These are phyloP conservation scores for Cynopterus brachyotis DNA, from an alignment of 2,113 vertebrate genomes.

Conservation along the genomic window DNA sequence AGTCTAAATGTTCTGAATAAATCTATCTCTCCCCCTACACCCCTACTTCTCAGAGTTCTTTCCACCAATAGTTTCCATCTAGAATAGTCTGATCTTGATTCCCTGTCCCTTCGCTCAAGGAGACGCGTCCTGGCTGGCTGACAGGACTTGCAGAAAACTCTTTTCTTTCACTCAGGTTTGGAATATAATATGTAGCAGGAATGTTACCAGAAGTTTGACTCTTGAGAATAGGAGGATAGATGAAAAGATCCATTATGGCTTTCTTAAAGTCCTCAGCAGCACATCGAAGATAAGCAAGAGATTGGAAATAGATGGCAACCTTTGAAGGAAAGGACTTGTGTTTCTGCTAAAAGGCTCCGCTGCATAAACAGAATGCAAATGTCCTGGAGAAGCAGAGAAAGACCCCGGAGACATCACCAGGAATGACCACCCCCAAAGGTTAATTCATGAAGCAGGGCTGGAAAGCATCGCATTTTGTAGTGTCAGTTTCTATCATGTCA, in stretches of 20 bases:
- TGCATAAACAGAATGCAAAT: not conserved
- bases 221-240: not conserved
- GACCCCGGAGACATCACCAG: not conserved
- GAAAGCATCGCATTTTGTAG: not conserved
- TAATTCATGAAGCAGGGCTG: conserved; percentile 6
- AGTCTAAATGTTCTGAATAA: not conserved
- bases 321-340: not conserved
- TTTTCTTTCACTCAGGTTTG: not conserved
- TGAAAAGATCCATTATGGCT: not conserved
- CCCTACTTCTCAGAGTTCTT: not conserved
- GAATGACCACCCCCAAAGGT: not conserved
- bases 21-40: not conserved
- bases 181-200: not conserved
- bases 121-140: not conserved
- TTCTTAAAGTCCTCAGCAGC: not conserved
- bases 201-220: not conserved
- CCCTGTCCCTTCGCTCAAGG: not conserved
- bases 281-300: not conserved
- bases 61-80: not conserved
- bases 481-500: conserved; percentile 1
- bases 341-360: not conserved
- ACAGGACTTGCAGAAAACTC: no score
- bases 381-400: not conserved
- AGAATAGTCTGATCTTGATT: not conserved
- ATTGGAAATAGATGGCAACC: not conserved